These are phyloP conservation scores for Acanthurus tractus DNA, from an alignment of 2,797 vertebrate genomes.

Conservation along the genomic window DNA sequence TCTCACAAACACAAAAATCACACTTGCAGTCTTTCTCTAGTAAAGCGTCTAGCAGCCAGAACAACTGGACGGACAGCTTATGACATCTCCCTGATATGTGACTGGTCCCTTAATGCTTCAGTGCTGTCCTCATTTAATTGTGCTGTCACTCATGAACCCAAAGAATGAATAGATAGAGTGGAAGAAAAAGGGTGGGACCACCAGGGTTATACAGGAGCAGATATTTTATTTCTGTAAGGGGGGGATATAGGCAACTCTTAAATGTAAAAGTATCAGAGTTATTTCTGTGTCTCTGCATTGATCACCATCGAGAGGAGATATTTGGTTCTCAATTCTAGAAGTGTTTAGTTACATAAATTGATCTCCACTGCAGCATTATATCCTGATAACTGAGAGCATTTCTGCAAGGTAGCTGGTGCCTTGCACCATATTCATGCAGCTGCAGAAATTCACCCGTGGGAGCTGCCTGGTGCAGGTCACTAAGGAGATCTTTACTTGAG, in stretches of 20 bases:
- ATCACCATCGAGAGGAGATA: constrained; percentile 25
- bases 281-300: constrained; percentile 23
- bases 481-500: constrained; percentile 26
- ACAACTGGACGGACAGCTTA: constrained; percentile 60
- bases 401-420: background rate
- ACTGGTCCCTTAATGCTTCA: constrained; percentile 65
- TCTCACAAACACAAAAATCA: constrained; percentile 49
- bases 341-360: constrained; percentile 12
- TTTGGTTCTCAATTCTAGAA: constrained; percentile 20
- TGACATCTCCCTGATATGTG: constrained; percentile 70
- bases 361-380: constrained; percentile 21
- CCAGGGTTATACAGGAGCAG: constrained; percentile 36
- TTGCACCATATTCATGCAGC: constrained; percentile 50
- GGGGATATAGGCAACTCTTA: constrained; percentile 20
- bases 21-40: constrained; percentile 15
- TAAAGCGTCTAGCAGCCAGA: constrained; percentile 25
- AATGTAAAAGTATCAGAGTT: constrained; percentile 51
- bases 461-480: constrained; percentile 49
- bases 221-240: constrained; percentile 31
- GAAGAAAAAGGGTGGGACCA: constrained; percentile 20
- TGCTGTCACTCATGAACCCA: constrained; percentile 70
- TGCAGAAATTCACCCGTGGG: constrained; percentile 40
- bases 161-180: constrained; percentile 45
- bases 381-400: constrained; percentile 1
- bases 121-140: constrained; percentile 72